Conservation (phyloP, 2,797 vertebrate genomes). For the Hippocampus kuda region DNA sequence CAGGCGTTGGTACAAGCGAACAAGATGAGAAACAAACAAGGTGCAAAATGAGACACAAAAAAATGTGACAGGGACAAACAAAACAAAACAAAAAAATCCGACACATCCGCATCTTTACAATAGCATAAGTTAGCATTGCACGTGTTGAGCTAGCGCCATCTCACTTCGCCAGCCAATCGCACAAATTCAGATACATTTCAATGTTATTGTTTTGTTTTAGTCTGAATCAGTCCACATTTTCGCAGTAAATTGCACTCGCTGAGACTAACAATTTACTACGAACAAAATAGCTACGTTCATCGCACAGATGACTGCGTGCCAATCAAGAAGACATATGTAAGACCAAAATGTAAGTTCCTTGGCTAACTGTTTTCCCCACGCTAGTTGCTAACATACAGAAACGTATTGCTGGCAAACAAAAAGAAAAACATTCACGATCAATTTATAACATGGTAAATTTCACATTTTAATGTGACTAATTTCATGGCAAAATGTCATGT, state of each 20-base stretch:
- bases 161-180: neutral
- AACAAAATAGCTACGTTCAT: neutral
- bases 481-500: too few species aligned
- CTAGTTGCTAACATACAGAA: neutral
- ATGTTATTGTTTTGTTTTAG: neutral
- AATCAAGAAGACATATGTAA: neutral
- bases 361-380: neutral
- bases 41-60: neutral
- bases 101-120: neutral
- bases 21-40: neutral
- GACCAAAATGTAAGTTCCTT: neutral
- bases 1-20: neutral
- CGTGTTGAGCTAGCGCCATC: neutral
- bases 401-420: too few species aligned
- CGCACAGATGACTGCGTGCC: neutral
- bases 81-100: neutral
- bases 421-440: too few species aligned
- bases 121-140: neutral
- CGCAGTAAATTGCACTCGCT: neutral
- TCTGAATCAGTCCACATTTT: neutral
- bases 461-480: too few species aligned
- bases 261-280: neutral
- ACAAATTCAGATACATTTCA: neutral
- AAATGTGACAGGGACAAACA: neutral
- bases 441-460: too few species aligned